Evolutionary conservation across 2,888 invertebrate genomes (phyloP).

Genomic region (Volucella inflata): DNA sequence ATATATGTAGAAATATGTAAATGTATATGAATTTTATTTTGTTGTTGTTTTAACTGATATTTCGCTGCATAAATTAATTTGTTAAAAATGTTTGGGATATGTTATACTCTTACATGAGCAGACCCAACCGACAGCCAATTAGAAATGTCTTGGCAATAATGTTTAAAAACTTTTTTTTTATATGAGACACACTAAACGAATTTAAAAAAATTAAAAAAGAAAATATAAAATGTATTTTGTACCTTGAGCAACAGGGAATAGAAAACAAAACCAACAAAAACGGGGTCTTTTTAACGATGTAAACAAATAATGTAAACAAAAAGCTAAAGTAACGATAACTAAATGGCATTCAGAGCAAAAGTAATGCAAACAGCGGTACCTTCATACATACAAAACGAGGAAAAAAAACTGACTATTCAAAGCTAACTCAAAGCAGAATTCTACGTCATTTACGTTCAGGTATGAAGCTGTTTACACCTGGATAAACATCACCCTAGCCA

Average conservation of each 20-base stretch:
- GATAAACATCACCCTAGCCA: slow-evolving; percentile 23
- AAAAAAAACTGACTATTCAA: background rate
- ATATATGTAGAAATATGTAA: too few species aligned
- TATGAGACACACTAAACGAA: slow-evolving; percentile 2
- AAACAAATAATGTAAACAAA: slow-evolving; percentile 50
- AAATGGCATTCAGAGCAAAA: slow-evolving; percentile 24
- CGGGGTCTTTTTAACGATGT: slow-evolving; percentile 50
- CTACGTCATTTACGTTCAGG: slow-evolving; percentile 30
- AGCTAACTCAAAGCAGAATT: background rate
- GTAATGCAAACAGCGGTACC: slow-evolving; percentile 26
- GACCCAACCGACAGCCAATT: too few species aligned
- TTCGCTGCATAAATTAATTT: too few species aligned
- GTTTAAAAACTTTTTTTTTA: background rate
- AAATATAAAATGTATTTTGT: slow-evolving; percentile 15
- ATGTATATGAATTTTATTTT: too few species aligned
- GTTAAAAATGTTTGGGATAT: too few species aligned
- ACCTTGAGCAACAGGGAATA: slow-evolving; percentile 36
- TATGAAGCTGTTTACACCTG: slow-evolving; percentile 39
- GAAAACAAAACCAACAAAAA: slow-evolving; percentile 29
- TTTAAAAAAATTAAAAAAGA: slow-evolving; percentile 10
- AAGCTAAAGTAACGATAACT: slow-evolving; percentile 21
- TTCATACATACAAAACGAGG: background rate
- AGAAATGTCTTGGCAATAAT: too few species aligned
- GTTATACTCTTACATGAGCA: too few species aligned
- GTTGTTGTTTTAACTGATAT: too few species aligned